Percentiles rank a stretch among this genome's conserved stretches.
Evolutionary conservation across 2,888 invertebrate species (phyloP).

Genomic region (Aleiodes testaceus): DNA sequence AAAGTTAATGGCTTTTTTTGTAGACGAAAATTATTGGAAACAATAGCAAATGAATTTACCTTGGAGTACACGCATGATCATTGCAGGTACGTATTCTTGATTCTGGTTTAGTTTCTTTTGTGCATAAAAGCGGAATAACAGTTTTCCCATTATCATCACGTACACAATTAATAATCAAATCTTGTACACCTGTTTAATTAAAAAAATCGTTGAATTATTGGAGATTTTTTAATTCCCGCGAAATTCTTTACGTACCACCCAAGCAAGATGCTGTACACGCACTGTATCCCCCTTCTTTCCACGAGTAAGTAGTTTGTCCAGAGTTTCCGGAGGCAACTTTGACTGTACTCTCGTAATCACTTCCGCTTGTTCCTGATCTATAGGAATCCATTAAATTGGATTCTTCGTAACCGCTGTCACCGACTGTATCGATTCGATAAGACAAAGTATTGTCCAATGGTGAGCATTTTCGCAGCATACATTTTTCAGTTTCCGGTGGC

Average conservation of each 20-base stretch:
- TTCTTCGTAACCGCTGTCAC: slow-evolving; percentile 71
- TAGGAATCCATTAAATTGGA: slow-evolving; percentile 69
- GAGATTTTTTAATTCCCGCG: neutral
- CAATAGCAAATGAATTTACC: slow-evolving; percentile 72
- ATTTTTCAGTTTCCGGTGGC: slow-evolving; percentile 86
- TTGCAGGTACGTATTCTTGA: slow-evolving; percentile 93
- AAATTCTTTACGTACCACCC: slow-evolving; percentile 77
- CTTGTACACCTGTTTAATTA: slow-evolving; percentile 77
- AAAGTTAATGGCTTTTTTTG: slow-evolving; percentile 1
- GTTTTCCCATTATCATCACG: slow-evolving; percentile 90
- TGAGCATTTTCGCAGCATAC: slow-evolving; percentile 84
- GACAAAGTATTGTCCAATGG: slow-evolving; percentile 68
- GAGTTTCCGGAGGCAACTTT: slow-evolving; percentile 81
- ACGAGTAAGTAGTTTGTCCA: slow-evolving; percentile 88
- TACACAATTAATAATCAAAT: slow-evolving; percentile 90
- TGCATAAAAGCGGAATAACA: slow-evolving; percentile 90
- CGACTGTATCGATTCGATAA: slow-evolving; percentile 70
- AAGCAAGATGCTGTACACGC: slow-evolving; percentile 96
- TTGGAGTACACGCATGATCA: slow-evolving; percentile 95
- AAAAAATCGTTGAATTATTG: neutral
- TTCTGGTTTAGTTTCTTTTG: slow-evolving; percentile 90
- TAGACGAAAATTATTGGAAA: neutral
- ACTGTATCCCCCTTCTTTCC: slow-evolving; percentile 92
- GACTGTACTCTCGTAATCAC: slow-evolving; percentile 73
- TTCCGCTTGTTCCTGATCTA: slow-evolving; percentile 61